phyloP scores from a whole-genome alignment of 2,113 vertebrate species.

The Prunella fulvescens region DNA sequence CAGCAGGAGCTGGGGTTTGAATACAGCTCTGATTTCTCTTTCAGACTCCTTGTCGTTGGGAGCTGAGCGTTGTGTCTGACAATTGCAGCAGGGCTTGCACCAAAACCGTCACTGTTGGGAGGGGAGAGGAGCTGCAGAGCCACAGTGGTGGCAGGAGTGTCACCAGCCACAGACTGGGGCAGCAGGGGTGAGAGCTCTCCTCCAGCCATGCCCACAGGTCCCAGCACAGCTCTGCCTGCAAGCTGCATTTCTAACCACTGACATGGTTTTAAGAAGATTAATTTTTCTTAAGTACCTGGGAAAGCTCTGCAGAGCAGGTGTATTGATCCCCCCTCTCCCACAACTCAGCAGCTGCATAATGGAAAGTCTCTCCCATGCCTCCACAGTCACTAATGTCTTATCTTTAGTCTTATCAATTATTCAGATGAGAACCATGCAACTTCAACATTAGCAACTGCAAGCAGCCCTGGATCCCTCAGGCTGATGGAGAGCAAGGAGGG shows the following conservation, averaged over 20 bases:
- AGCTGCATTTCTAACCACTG: background rate
- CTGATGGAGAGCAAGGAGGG: background rate
- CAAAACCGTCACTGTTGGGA: rapidly evolving
- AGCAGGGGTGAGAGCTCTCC: background rate
- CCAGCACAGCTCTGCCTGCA: rapidly evolving
- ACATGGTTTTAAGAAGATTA: background rate
- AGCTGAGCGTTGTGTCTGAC: background rate
- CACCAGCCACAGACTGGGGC: background rate
- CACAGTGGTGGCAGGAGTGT: background rate
- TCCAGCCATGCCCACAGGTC: background rate
- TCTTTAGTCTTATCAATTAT: slow-evolving; percentile 59
- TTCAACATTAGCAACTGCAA: slow-evolving; percentile 14
- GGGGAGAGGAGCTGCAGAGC: background rate
- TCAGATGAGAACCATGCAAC: slow-evolving; percentile 21
- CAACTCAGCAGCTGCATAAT: slow-evolving; percentile 26
- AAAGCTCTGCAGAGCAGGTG: background rate
- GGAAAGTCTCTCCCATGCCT: slow-evolving; percentile 24
- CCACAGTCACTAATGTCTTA: slow-evolving; percentile 46
- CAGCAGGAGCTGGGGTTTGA: background rate
- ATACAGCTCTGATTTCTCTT: slow-evolving; percentile 25
- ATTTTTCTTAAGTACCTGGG: background rate
- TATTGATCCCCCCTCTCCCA: slow-evolving; percentile 12
- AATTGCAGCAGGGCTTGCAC: background rate
- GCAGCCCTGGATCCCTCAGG: background rate
- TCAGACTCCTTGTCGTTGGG: background rate